Conservation (phyloP, 2,888 invertebrate species). For the Caradrina clavipalpis region DNA sequence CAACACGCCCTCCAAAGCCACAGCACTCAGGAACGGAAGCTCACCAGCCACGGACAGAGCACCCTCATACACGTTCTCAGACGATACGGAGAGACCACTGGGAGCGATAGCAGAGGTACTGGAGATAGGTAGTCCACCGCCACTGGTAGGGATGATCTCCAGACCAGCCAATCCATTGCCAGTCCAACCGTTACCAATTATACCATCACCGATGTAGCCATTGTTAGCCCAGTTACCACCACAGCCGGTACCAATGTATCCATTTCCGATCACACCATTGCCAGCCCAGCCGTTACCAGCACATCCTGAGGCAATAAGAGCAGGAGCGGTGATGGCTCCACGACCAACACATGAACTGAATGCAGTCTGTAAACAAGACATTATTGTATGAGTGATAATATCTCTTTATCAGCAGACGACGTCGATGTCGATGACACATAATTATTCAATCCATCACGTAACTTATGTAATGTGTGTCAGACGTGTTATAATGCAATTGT, state of each 20-base stretch:
- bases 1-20: slow-evolving; percentile 70
- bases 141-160: slow-evolving; percentile 22
- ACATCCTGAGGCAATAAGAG: background rate
- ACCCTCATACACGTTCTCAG: slow-evolving; percentile 58
- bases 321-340: background rate
- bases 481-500: no score
- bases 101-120: slow-evolving; percentile 12
- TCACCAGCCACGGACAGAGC: slow-evolving; percentile 70
- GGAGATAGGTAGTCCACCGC: slow-evolving; percentile 19
- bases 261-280: slow-evolving; percentile 5
- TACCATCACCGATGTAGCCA: slow-evolving; percentile 4
- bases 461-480: no score
- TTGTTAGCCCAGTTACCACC: slow-evolving; percentile 2
- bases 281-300: slow-evolving; percentile 6
- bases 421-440: no score
- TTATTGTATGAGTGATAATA: background rate
- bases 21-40: slow-evolving; percentile 75
- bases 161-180: slow-evolving; percentile 7
- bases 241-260: background rate
- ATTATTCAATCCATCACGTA: no score
- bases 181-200: background rate
- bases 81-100: slow-evolving; percentile 12
- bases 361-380: slow-evolving; percentile 7
- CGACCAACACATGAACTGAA: background rate
- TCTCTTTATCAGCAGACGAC: no score